Evolutionary conservation across 2,113 vertebrate genomes (phyloP).

Genomic region (Rynchops niger): DNA sequence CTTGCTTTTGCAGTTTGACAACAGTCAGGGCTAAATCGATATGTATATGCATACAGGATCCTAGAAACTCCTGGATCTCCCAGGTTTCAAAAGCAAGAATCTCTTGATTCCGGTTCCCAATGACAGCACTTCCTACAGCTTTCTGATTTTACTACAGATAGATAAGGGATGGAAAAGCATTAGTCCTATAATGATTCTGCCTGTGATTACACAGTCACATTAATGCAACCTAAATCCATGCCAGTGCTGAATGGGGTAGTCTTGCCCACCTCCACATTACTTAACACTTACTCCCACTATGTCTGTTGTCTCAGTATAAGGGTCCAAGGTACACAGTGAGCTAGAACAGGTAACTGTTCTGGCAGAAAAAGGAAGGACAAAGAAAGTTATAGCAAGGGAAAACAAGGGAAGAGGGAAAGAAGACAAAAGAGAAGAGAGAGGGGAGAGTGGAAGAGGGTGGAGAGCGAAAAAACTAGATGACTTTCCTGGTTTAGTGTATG

Average conservation of each 20-base stretch:
- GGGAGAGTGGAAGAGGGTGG: background rate
- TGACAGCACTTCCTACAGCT: background rate
- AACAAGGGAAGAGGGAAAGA: background rate
- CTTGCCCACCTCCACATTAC: background rate
- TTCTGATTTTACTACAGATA: background rate
- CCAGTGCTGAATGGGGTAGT: background rate
- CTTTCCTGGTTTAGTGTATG: background rate
- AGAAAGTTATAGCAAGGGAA: background rate
- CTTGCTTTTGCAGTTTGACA: background rate
- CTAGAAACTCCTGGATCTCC: background rate
- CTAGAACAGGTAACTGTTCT: background rate
- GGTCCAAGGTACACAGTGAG: background rate
- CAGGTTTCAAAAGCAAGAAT: background rate
- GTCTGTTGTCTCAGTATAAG: background rate
- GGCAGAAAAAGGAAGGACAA: background rate
- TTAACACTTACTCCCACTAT: background rate
- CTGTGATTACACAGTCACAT: background rate
- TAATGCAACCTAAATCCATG: background rate
- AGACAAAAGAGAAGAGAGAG: background rate
- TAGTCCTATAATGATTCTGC: background rate
- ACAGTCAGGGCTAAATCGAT: background rate
- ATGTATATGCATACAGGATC: background rate
- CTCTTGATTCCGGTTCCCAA: background rate
- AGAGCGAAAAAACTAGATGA: background rate
- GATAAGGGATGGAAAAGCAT: background rate